phyloP scores from a whole-genome alignment of 2,797 vertebrate genomes.

The Rhynchotus rufescens region DNA sequence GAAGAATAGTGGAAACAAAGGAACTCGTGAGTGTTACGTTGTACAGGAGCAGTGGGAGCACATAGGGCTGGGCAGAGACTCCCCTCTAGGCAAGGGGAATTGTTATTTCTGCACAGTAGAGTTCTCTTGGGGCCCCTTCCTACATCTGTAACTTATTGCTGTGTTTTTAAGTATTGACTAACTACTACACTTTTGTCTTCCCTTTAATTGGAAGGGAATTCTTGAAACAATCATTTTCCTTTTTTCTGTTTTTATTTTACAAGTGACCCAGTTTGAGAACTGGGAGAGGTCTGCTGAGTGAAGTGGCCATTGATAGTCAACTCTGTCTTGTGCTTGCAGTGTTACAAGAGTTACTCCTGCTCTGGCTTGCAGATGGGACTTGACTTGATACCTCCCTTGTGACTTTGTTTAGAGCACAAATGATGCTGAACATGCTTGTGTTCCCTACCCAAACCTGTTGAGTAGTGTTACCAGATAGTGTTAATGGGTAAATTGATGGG shows the following conservation, averaged over 20 bases:
- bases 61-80: not conserved
- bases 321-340: not conserved
- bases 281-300: not conserved
- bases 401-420: not conserved
- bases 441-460: not conserved
- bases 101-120: not conserved
- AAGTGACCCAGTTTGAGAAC: not conserved
- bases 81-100: not conserved
- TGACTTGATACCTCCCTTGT: not conserved
- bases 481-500: not conserved
- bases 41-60: not conserved
- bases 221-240: not conserved
- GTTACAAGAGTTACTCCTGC: not conserved
- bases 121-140: not conserved
- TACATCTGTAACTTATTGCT: not conserved
- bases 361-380: not conserved
- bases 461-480: not conserved
- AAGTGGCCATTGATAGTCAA: not conserved
- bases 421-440: not conserved
- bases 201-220: not conserved
- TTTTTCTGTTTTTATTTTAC: not conserved
- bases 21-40: accelerated
- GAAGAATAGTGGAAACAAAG: not conserved
- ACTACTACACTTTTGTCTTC: not conserved
- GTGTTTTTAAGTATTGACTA: not conserved